Percentiles rank a stretch among this genome's conserved stretches.
Evolutionary conservation across 2,888 invertebrate species (phyloP).

Genomic region (Microctonus hyperodae): DNA sequence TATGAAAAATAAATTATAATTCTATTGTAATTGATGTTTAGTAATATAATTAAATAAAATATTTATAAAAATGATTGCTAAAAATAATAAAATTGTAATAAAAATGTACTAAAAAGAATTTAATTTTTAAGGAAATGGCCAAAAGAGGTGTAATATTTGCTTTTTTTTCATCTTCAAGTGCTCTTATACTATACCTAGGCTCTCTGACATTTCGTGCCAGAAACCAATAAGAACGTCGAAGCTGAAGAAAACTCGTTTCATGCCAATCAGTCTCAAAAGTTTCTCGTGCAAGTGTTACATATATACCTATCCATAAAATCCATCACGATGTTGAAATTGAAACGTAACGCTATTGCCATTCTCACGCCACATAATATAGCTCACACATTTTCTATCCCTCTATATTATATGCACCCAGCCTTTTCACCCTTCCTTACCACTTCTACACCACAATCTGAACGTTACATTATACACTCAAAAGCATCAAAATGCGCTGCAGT

Average conservation of each 20-base stretch:
- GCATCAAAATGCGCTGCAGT: not conserved
- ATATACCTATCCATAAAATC: conserved; percentile 39
- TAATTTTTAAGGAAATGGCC: too few relatives aligned
- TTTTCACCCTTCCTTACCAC: conserved; percentile 9
- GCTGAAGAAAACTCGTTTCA: conserved; percentile 40
- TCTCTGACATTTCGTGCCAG: conserved; percentile 15
- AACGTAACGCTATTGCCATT: conserved; percentile 48
- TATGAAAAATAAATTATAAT: too few relatives aligned
- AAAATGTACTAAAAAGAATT: too few relatives aligned
- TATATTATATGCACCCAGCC: conserved; percentile 15
- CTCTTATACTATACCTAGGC: conserved; percentile 3
- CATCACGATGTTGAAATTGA: conserved; percentile 51
- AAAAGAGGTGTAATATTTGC: not conserved
- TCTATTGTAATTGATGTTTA: too few relatives aligned
- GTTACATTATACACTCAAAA: not conserved
- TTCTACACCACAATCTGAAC: not conserved
- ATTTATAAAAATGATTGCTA: too few relatives aligned
- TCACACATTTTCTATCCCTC: not conserved
- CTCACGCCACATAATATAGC: conserved; percentile 25
- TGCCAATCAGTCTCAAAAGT: conserved; percentile 39
- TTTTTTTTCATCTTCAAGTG: not conserved
- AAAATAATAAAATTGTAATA: not conserved
- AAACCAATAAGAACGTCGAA: conserved; percentile 22
- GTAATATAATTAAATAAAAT: too few relatives aligned
- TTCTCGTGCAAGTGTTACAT: conserved; percentile 16